Conservation (phyloP, 2,888 invertebrate genomes). For the Cheilosia vernalis region DNA sequence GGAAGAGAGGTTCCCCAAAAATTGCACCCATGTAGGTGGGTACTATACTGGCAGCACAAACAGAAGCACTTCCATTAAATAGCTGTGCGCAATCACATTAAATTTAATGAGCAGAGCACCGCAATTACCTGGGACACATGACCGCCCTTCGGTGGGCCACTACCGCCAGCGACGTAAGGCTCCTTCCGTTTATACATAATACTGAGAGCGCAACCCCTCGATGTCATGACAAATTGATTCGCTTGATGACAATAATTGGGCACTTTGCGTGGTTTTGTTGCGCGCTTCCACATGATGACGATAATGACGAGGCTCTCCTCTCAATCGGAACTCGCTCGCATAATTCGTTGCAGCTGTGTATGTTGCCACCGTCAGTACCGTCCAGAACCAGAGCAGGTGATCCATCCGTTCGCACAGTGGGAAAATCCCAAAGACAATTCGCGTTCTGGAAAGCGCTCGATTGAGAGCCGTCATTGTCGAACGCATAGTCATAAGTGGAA, state of each 20-base stretch:
- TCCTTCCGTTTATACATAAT: constrained; percentile 2
- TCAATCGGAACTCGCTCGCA: constrained; percentile 40
- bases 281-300: constrained; percentile 49
- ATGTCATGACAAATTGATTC: constrained; percentile 75
- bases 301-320: constrained; percentile 40
- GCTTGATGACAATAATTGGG: constrained; percentile 74
- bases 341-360: neutral
- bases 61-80: constrained; percentile 49
- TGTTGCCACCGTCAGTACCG: neutral
- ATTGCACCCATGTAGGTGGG: constrained; percentile 2
- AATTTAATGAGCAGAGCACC: constrained; percentile 63
- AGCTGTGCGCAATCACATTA: constrained; percentile 63
- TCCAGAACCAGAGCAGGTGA: constrained; percentile 49
- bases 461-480: constrained; percentile 1
- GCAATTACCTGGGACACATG: constrained; percentile 72
- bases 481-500: constrained; percentile 34
- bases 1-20: constrained; percentile 35
- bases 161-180: constrained; percentile 39
- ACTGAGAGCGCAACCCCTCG: constrained; percentile 56
- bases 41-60: constrained; percentile 21
- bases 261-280: constrained; percentile 64
- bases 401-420: constrained; percentile 47
- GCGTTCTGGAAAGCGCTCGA: constrained; percentile 22
- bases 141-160: constrained; percentile 61
- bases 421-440: constrained; percentile 41